These are phyloP conservation scores for Hydractinia symbiolongicarpus DNA, from an alignment of 30 jellyfish, hydroid and myxozoan genomes.

Conservation along the genomic window DNA sequence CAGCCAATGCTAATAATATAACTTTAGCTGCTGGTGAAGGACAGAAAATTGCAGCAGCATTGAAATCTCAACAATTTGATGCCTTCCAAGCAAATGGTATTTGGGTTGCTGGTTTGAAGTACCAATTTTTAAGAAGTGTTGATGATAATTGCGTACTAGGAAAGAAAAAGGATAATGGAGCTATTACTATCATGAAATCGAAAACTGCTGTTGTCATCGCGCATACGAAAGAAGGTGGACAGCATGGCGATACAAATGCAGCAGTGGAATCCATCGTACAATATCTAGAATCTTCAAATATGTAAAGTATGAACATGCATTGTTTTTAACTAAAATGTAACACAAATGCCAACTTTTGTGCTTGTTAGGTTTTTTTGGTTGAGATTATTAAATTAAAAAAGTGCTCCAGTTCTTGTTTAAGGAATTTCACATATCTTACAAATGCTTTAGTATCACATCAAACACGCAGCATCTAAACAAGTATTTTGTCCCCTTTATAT, in stretches of 20 bases:
- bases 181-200: slow-evolving; percentile 50
- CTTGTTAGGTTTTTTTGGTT: too few species aligned
- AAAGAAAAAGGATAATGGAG: slow-evolving; percentile 74
- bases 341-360: too few species aligned
- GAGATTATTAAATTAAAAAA: too few species aligned
- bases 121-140: slow-evolving; percentile 56
- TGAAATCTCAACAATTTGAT: slow-evolving; percentile 2
- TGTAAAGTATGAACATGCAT: slow-evolving; percentile 15
- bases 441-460: too few species aligned
- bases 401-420: too few species aligned
- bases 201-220: slow-evolving; percentile 53
- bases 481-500: too few species aligned
- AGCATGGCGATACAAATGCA: slow-evolving; percentile 55
- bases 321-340: not conserved
- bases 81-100: slow-evolving; percentile 57
- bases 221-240: slow-evolving; percentile 72
- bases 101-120: slow-evolving; percentile 52
- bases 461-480: too few species aligned
- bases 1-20: slow-evolving; percentile 44
- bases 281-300: slow-evolving; percentile 38
- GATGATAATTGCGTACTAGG: slow-evolving; percentile 41
- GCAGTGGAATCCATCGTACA: slow-evolving; percentile 57
- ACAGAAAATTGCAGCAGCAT: slow-evolving; percentile 29
- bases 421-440: too few species aligned
- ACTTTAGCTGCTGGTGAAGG: slow-evolving; percentile 34